A percentile compares a stretch with the other conserved stretches of the same genome.
phyloP scores from a whole-genome alignment of 2,888 invertebrate species.

The Lasioglossum zephyrum region DNA sequence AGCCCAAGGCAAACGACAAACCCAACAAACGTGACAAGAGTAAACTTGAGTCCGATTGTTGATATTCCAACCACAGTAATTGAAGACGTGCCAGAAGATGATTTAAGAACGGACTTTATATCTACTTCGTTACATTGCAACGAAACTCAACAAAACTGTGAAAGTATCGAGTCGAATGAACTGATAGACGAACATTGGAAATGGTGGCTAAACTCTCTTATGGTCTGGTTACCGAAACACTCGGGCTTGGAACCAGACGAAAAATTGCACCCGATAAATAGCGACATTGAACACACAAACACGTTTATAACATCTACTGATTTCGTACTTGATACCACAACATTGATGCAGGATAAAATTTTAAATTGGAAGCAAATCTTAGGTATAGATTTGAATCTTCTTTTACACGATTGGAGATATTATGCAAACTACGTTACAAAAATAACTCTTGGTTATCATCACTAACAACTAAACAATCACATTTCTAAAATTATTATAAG shows the following conservation, averaged over 20 bases:
- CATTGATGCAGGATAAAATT: slow-evolving; percentile 49
- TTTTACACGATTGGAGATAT: slow-evolving; percentile 75
- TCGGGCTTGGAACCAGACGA: slow-evolving; percentile 59
- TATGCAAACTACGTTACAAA: slow-evolving; percentile 71
- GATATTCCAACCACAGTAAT: slow-evolving; percentile 34
- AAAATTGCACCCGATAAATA: slow-evolving; percentile 31
- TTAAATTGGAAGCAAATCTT: slow-evolving; percentile 76
- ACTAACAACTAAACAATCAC: slow-evolving; percentile 52
- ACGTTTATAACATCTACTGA: slow-evolving; percentile 68
- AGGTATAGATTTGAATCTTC: slow-evolving; percentile 69
- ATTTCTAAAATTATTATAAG: slow-evolving; percentile 26
- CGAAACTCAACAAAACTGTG: slow-evolving; percentile 43
- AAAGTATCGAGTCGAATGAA: slow-evolving; percentile 33
- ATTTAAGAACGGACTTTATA: slow-evolving; percentile 36
- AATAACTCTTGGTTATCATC: slow-evolving; percentile 70
- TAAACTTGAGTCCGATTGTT: slow-evolving; percentile 46
- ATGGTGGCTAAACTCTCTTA: slow-evolving; percentile 78
- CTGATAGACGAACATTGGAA: slow-evolving; percentile 63
- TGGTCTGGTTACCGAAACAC: slow-evolving; percentile 76
- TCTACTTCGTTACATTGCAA: slow-evolving; percentile 37
- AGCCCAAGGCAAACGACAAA: slow-evolving; percentile 61
- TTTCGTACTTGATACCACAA: slow-evolving; percentile 62
- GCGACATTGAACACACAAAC: slow-evolving; percentile 53
- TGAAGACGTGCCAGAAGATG: slow-evolving; percentile 37
- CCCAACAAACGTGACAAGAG: slow-evolving; percentile 41